phyloP scores from a whole-genome alignment of 2,113 vertebrate species.

The Lonchura striata region DNA sequence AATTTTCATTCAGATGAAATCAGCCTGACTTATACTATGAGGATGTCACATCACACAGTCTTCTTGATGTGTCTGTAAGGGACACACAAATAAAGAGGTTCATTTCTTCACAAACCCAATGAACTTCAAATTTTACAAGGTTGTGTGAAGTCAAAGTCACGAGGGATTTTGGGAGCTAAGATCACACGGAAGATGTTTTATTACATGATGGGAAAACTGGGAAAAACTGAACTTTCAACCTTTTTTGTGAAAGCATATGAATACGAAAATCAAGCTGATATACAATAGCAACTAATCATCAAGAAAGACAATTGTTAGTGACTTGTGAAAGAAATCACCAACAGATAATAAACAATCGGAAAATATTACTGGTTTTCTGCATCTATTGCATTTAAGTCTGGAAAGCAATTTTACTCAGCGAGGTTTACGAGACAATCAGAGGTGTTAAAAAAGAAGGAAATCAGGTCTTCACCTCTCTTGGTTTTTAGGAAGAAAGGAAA shows the following conservation, averaged over 20 bases:
- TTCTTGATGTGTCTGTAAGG: not conserved
- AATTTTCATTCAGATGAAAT: not conserved
- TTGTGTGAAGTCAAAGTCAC: not conserved
- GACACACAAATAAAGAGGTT: not conserved
- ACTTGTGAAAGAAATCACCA: conserved; percentile 21
- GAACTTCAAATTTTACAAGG: conserved; percentile 34
- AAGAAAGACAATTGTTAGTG: conserved; percentile 22
- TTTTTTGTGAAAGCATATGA: conserved; percentile 33
- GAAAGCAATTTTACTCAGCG: not conserved
- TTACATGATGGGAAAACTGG: conserved; percentile 35
- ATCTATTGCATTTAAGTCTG: not conserved
- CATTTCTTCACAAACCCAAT: not conserved
- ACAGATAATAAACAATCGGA: conserved; percentile 53
- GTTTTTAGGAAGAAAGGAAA: conserved; percentile 9
- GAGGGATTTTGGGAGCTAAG: not conserved
- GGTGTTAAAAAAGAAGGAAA: conserved; percentile 10
- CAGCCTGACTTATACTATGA: not conserved
- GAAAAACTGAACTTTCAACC: conserved; percentile 53
- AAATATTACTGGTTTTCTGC: conserved; percentile 11
- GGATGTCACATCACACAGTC: not conserved
- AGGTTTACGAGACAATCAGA: conserved; percentile 1
- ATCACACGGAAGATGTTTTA: conserved; percentile 21
- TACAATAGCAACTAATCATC: conserved; percentile 29
- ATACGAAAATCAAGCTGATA: conserved; percentile 43
- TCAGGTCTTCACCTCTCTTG: conserved; percentile 2